Conservation (phyloP, 1,140 invertebrate genomes). For the Ectropis grisescens region DNA sequence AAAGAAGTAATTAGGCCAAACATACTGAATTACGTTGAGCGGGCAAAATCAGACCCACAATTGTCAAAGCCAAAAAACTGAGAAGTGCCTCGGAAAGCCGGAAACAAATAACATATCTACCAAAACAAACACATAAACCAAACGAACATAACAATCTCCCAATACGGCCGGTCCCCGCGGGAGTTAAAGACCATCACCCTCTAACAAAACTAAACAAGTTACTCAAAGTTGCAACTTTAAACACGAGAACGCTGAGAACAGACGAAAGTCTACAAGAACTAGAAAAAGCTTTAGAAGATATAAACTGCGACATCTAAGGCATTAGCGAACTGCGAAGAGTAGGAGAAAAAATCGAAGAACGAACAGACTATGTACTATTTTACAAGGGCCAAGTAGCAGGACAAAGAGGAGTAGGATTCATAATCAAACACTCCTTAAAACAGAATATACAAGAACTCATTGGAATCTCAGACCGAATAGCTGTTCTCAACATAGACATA, state of each 20-base stretch:
- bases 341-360: conserved; percentile 15
- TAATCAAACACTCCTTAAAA: conserved; percentile 7
- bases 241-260: conserved; percentile 11
- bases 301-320: conserved; percentile 16
- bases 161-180: conserved; percentile 6
- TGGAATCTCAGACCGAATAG: conserved; percentile 12
- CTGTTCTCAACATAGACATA: conserved; percentile 8
- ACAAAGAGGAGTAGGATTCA: conserved; percentile 14
- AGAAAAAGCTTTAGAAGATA: conserved; percentile 14
- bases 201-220: conserved; percentile 1
- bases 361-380: conserved; percentile 9
- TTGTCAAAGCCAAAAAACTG: conserved; percentile 6
- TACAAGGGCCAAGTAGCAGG: conserved; percentile 10
- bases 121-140: conserved; percentile 2
- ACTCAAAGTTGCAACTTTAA: not conserved
- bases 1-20: conserved; percentile 7
- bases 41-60: conserved; percentile 6
- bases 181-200: conserved; percentile 8
- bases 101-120: conserved; percentile 4
- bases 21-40: conserved; percentile 8
- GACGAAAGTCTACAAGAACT: conserved; percentile 11
- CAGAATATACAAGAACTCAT: conserved; percentile 7
- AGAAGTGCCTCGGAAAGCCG: conserved; percentile 1
- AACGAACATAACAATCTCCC: conserved; percentile 1
- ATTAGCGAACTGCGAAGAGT: conserved; percentile 13